Evolutionary conservation across 92 coral and sea anemone genomes (phyloP), one percentile per base, ranked within the genome.

Genomic region (Zoanthus gigantus): DNA sequence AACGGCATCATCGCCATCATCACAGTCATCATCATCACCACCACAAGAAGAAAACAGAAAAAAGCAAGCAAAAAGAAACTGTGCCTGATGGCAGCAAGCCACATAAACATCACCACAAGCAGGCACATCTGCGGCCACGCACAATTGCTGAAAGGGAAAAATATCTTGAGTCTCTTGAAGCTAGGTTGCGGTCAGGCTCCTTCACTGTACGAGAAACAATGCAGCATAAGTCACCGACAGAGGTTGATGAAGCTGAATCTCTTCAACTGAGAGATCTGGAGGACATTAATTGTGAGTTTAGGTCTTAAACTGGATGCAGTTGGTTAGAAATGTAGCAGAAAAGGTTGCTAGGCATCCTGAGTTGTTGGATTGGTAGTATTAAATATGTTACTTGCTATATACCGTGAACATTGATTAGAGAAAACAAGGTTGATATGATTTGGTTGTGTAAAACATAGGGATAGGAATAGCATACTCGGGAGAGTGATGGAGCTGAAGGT

Each of bases 101-200:
- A 9, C 74, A 32, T 9, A 81, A 81, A 31, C 75, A 81, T 23
- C 85, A 63, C 15, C 85, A 81, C 47, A 66, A 42, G 14, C 85
- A 81, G 23, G 85, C 74, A 23, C 75, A 81, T 71, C 71, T 50
- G 0, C 85, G 85, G 28, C 85, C 85, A 18, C 85, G 85, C 61
- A 81, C 85, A 13, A 66, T 81, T 81, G 85, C 75, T 28, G 85
- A 81, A 47, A 81, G 85, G 60, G 85, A 81, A 67, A 71, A 66
- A 29, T 81, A 81, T 30, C 61, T 81, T 48, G 85, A 81, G 28
- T 81, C 85, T 7, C 71, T 81, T 81, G 85, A 81, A 65, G 71
- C 85, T 7, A 66, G 85, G 46, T 66, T 81, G 50, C 75, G 85
- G 17, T 81, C 85, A 46, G 85, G 85, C 23, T 18, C 85, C 28